phyloP scores from a whole-genome alignment of 2,888 invertebrate genomes.

The Noctuana brunneofusca region DNA sequence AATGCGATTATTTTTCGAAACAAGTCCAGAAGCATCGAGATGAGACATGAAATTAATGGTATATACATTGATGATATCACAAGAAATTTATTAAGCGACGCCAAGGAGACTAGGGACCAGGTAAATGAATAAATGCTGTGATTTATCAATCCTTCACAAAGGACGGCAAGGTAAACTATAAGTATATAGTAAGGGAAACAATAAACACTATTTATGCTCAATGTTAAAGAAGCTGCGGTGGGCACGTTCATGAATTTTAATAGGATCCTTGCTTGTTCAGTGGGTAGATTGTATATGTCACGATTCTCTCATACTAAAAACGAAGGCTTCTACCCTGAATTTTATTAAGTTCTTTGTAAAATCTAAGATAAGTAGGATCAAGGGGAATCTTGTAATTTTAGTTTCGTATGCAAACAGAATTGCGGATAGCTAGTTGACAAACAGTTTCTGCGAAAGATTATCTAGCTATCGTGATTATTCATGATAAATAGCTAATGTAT shows the following conservation, averaged over 20 bases:
- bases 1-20: background rate
- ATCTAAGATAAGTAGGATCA: too few relatives aligned
- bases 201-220: conserved; percentile 22
- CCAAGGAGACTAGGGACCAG: conserved; percentile 4
- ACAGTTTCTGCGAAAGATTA: background rate
- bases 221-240: conserved; percentile 3
- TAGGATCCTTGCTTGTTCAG: background rate
- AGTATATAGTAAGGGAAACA: conserved; percentile 5
- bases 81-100: conserved; percentile 4
- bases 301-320: background rate
- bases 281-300: background rate
- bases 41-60: conserved; percentile 7
- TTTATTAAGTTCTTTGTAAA: too few relatives aligned
- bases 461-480: background rate
- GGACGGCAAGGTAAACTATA: conserved; percentile 1
- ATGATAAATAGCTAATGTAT: too few relatives aligned
- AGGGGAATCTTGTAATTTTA: background rate
- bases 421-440: too few relatives aligned
- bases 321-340: background rate
- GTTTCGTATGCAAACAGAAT: background rate
- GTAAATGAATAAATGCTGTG: conserved; percentile 6
- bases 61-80: background rate
- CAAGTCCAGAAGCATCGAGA: background rate
- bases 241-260: conserved; percentile 16
- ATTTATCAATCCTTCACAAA: conserved; percentile 13